Base-by-base conservation (phyloP, 2,888 invertebrate species). In the Euplexia lucipara region DNA sequence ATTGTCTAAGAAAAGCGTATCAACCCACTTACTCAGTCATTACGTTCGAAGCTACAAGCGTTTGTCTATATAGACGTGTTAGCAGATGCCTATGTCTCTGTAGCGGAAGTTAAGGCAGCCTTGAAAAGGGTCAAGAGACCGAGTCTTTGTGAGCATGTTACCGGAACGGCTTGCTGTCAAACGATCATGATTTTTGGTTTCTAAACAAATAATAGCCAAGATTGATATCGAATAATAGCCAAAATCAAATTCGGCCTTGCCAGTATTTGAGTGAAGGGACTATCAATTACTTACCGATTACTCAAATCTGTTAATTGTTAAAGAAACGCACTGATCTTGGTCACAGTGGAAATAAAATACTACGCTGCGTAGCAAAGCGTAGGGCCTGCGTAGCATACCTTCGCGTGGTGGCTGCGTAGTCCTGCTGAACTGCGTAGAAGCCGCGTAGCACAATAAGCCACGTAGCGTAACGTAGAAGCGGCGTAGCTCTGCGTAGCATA, bases 111-210 rank as follows among this genome's bases (percentile, higher is more conserved):
- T 20, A 45, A 62, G 30, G 8, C 45, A 61, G 59, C 79, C 78
- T 81, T 81, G 76, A 45, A 39, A 58, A 76, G 73, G 75, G 66
- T 73, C 79, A 80, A 78, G 70, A 66, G 68, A 65, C 64, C 20
- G 58, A 58, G 32, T 70, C 16, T 37, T 63, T 20, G 5, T 30
- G 44, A 14, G 39, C 60, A 20, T 45, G 39, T 56, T 56, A 39
- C 41, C 60, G 61, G 65, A 69, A 69, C 47, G 47, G 14, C 47
- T 61, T 12, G 14, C 14, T 41, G 18, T 32, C 47, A 44, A 49
- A 42, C 32, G 22, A 37, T 49, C 35, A n/a, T 22, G 1, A 37
- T 18, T 44, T 65, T 48, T 57, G 14, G 37, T 48, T 32, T 16
- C 10, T 41, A 44, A 58, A 60, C 32, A 57, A 61, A 44, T 47